Evolutionary conservation across 64 coral and sea anemone genomes (phyloP).

Genomic region (Anthopleura sola): DNA sequence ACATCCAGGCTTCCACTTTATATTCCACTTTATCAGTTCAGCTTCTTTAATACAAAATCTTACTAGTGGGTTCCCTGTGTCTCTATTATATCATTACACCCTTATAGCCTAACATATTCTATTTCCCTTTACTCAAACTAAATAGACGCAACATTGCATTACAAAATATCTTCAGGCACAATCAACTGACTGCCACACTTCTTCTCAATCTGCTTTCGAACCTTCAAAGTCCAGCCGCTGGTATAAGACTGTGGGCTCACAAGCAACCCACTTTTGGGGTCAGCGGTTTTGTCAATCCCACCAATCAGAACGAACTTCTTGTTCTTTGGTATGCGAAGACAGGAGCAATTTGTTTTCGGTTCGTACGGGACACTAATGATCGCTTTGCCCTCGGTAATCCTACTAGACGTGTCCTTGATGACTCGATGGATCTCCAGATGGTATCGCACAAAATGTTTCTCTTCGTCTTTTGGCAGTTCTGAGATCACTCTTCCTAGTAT

Average conservation of each 20-base stretch:
- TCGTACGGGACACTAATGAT: constrained; percentile 48
- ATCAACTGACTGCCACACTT: constrained; percentile 7
- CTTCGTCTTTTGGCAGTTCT: constrained; percentile 18
- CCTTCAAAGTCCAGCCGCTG: constrained; percentile 14
- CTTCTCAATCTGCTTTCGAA: neutral
- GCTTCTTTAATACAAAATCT: neutral
- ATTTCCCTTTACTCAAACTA: neutral
- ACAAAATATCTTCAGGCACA: neutral
- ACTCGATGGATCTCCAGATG: constrained; percentile 30
- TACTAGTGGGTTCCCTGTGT: neutral
- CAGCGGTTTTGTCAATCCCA: neutral
- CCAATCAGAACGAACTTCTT: constrained; percentile 62
- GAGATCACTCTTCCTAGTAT: constrained; percentile 30
- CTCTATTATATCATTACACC: neutral
- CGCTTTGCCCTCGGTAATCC: neutral
- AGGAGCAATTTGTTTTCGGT: constrained; percentile 22
- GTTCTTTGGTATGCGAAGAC: constrained; percentile 23
- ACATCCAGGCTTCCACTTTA: too few species aligned
- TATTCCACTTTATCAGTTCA: too few species aligned
- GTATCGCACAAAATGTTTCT: constrained; percentile 31
- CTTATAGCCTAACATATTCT: neutral
- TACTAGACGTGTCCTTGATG: constrained; percentile 28
- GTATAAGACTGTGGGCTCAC: constrained; percentile 23
- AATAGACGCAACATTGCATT: neutral
- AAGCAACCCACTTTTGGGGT: constrained; percentile 21